phyloP scores from a whole-genome alignment of 2,113 vertebrate genomes.

The Rhipidura dahli region DNA sequence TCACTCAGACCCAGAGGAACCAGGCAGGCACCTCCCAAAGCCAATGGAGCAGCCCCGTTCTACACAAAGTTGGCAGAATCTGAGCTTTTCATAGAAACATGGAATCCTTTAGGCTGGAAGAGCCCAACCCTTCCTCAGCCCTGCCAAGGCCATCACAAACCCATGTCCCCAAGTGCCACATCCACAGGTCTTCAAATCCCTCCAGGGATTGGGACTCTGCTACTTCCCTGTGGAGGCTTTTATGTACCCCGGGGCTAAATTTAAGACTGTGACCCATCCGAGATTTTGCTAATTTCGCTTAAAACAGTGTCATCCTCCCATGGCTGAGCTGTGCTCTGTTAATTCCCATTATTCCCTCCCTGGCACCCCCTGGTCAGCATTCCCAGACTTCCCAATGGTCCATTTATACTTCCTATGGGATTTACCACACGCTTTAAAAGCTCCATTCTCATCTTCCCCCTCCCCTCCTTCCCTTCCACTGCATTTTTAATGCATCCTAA shows the following conservation, averaged over 20 bases:
- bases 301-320: neutral
- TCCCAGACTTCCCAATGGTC: neutral
- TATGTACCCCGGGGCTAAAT: neutral
- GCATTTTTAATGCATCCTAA: neutral
- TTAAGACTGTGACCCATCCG: neutral
- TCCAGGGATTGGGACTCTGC: no score
- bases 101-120: neutral
- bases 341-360: neutral
- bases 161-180: neutral
- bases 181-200: neutral
- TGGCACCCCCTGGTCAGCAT: fast-evolving
- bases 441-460: neutral
- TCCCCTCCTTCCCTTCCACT: neutral
- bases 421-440: neutral
- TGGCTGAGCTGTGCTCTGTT: neutral
- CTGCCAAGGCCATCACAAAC: neutral
- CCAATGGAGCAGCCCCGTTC: fast-evolving
- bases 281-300: neutral
- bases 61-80: fast-evolving
- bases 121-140: neutral
- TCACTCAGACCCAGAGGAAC: neutral
- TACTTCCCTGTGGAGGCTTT: neutral
- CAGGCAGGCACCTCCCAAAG: fast-evolving
- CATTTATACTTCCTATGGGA: neutral
- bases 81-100: neutral